Conservation (phyloP, 2,113 vertebrate genomes). For the Xenopus tropicalis region UCB_Xtro_10.0 CM004443.2:171733001-171733500, state of each 20-base stretch:
- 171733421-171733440: slow-evolving; percentile 37
- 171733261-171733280: slow-evolving; percentile 30
- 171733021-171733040: too few relatives aligned
- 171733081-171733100: too few relatives aligned
- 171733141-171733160: slow-evolving; percentile 26
- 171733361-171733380: slow-evolving; percentile 44
- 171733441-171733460: slow-evolving; percentile 21
- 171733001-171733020: too few relatives aligned
- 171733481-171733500: slow-evolving; percentile 7
- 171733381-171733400: slow-evolving; percentile 46
- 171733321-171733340: slow-evolving; percentile 42
- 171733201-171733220: slow-evolving; percentile 25
- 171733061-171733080: too few relatives aligned
- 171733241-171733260: slow-evolving; percentile 25
- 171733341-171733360: slow-evolving; percentile 42
- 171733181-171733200: slow-evolving; percentile 32
- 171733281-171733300: background rate
- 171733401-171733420: slow-evolving; percentile 30
- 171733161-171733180: slow-evolving; percentile 14
- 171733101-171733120: background rate
- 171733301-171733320: slow-evolving; percentile 14
- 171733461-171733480: slow-evolving; percentile 7
- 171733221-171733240: slow-evolving; percentile 30
- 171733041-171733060: too few relatives aligned
- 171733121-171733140: slow-evolving; percentile 21